Evolutionary conservation across 2,113 vertebrate genomes (phyloP).

Genomic region (Pitta sordida): DNA sequence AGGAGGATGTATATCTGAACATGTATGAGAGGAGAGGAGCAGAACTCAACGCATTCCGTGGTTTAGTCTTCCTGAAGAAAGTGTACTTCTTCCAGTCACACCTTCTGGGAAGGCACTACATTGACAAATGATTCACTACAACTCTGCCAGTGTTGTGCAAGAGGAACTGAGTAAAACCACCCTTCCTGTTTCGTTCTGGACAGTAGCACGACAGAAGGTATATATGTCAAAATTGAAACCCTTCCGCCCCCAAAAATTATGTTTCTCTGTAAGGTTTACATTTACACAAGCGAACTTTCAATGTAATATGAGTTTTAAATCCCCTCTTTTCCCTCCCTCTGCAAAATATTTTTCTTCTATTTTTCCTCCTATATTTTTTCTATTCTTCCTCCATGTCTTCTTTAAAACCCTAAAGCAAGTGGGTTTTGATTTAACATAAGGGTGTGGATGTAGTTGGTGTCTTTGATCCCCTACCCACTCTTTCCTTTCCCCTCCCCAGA

Average conservation of each 20-base stretch:
- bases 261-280: background rate
- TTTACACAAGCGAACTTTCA: background rate
- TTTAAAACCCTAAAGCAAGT: constrained; percentile 1
- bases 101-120: background rate
- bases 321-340: background rate
- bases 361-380: background rate
- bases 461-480: constrained; percentile 32
- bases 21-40: constrained; percentile 1
- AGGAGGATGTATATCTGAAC: constrained; percentile 9
- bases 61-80: background rate
- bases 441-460: background rate
- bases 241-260: too few species aligned
- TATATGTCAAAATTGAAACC: background rate
- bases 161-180: background rate
- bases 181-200: background rate
- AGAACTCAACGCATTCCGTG: background rate
- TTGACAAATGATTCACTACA: background rate
- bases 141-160: background rate
- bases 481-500: constrained; percentile 37
- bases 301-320: background rate
- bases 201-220: background rate
- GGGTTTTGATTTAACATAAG: background rate
- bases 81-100: background rate
- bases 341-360: background rate
- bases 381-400: background rate